Evolutionary conservation across 2,888 invertebrate species (phyloP), one percentile per base, ranked within the genome.

Genomic region (Caenorhabditis sp.): DNA sequence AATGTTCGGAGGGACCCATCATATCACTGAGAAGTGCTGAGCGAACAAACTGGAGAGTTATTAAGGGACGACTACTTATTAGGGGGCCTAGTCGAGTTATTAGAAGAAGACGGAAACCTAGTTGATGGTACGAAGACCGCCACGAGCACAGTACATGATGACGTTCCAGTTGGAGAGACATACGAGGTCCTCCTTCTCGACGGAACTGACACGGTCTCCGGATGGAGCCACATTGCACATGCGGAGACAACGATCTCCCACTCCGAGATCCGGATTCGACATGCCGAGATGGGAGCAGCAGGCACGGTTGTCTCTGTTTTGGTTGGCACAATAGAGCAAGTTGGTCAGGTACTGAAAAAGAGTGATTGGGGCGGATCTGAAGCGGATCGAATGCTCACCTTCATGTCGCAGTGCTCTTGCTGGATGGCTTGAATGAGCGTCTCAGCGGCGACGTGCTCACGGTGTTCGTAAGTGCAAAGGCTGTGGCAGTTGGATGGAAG

Each of bases 111-210:
- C n/a, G n/a, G n/a, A n/a, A n/a, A 45, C 37, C 50, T 74, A 81
- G 46, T 86, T 85, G 83, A 86, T 85, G 76, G 85, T 86, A 20
- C 87, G 80, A 50, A 87, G 81, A 35, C 86, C 87, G 24, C 85
- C 78, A 22, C 87, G 71, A n/a, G 85, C 85, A 63, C 87, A 87
- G 77, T 87, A 87, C 87, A 87, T 87, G 75, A 87, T 71, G 62
- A 87, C 87, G 55, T 87, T 87, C 87, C 87, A 87, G 65, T 87
- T 87, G 63, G 83, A 83, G 13, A 87, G 77, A 37, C 87, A 87
- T 32, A 87, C 87, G 11, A 87, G 75, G 52, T 87, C 87, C 52
- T 83, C 81, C 73, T 87, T 85, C 48, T 85, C 84, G 15, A 87
- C 63, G 7, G 84, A 73, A 26, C 83, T 80, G 63, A 87, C 74